Conservation (phyloP, 2,113 vertebrate species). For the Eubucco bourcierii region DNA sequence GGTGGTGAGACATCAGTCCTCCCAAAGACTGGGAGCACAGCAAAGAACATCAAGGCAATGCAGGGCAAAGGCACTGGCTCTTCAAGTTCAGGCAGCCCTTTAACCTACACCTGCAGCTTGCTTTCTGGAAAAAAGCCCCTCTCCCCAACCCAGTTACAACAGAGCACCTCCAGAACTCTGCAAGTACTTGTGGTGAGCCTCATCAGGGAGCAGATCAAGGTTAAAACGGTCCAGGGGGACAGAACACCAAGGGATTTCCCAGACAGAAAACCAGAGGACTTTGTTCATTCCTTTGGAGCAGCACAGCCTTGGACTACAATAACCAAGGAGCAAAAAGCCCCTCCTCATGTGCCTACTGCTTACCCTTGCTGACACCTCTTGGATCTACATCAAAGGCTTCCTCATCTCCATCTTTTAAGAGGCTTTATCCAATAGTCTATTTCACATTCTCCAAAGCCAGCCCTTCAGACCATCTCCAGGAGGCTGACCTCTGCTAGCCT, state of each 20-base stretch:
- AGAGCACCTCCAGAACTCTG: background rate
- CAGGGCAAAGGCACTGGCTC: too few species aligned
- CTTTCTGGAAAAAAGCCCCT: too few species aligned
- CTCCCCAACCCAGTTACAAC: accelerated
- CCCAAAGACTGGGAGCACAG: too few species aligned
- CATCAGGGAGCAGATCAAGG: background rate
- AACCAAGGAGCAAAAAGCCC: background rate
- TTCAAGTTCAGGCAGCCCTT: too few species aligned
- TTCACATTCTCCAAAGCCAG: background rate
- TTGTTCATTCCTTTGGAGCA: background rate
- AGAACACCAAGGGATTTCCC: background rate
- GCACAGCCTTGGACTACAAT: accelerated
- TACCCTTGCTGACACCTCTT: accelerated
- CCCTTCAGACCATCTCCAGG: background rate
- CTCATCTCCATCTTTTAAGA: background rate
- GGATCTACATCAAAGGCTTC: background rate
- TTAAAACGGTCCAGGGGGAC: background rate
- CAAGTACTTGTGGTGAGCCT: background rate
- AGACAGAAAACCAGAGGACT: background rate
- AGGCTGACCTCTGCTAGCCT: background rate
- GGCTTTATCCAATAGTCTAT: background rate
- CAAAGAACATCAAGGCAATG: too few species aligned
- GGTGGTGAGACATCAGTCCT: too few species aligned
- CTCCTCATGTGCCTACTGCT: background rate
- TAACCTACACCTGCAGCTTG: too few species aligned